Base-by-base conservation (phyloP, 2,797 vertebrate species). In the Channallabes apus region DNA sequence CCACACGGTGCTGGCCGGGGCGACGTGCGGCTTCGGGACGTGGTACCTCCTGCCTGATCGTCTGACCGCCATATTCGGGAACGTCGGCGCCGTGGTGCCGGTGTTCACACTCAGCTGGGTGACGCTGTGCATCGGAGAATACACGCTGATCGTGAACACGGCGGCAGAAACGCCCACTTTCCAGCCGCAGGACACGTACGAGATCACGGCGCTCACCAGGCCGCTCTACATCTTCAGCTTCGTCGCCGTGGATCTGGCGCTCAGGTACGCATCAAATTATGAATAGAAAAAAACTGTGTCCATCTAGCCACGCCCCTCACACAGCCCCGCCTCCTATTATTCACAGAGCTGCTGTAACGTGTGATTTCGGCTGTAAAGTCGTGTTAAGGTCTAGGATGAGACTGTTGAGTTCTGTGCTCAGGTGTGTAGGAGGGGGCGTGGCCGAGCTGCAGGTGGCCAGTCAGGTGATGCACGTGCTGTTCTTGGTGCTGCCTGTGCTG, bases 141-240 rank as follows among this genome's bases (percentile, higher is more conserved):
- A 99, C 90, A 97, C 98, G 0, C 94, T 99, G 80, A 96, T 99
- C 86, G 91, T 99, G 91, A 99, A 98, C 90, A 98, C 98, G 0
- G 96, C 97, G 81, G 93, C 97, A 1, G 98, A 99, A 93, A 98
- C 97, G 0, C 98, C 98, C 14, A 96, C 98, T 85, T 99, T 99
- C 91, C 97, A 99, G 85, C 94, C 97, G 38, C 96, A 98, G 92
- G 98, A 99, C 91, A 96, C 95, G 18, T 99, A 98, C 0, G 98
- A 99, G 95, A 97, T 99, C 91, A 96, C 96, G 27, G 96, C 98
- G n/a, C 96, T 99, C 86, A 96, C 96, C 85, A 96, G 98, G 87
- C 98, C 97, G 8, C 94, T 99, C 88, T 99, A 99, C 93, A 95
- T 99, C 90, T 95, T 97, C 90, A 92, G 95, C 88, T 99, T 99